Base-by-base conservation (phyloP, 2,888 invertebrate genomes). In the Amphipyra tragopoginis region DNA sequence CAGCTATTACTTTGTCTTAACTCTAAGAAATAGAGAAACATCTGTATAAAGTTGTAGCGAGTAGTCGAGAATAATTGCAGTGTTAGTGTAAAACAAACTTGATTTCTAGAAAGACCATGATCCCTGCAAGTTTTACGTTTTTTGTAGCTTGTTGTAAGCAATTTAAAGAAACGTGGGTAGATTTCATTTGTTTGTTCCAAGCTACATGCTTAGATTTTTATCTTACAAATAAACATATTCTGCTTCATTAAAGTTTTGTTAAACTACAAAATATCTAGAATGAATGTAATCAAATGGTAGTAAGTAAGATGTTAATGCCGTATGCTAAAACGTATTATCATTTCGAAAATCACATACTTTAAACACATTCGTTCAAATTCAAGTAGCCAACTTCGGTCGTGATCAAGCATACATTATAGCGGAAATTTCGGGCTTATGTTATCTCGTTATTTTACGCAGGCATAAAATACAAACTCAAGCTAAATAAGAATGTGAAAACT, bases 91-190 rank as follows among this genome's bases (percentile, higher is more conserved):
- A 53, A 72, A 61, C 39, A n/a, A 45, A 54, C 53, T 57, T 51
- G 36, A 56, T 67, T 36, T 57, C 39, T 47, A 40, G 29, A 51
- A 68, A 43, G 74, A 54, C 74, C 56, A 48, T 68, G 74, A 73
- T 69, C 73, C 26, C 67, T 11, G 43, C 42, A 33, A 55, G 40
- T 10, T 60, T 13, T 11, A 40, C 26, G 14, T 50, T 57, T 61
- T 68, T 70, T 54, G 50, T 62, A 40, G 44, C 33, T 45, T 26
- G 33, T 44, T 58, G 54, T 67, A 53, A 52, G 53, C 14, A 67
- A 50, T 29, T 4, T 7, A 29, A 5, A 29, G 29, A n/a, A n/a
- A 47, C 53, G 50, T 67, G 68, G 62, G 52, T 61, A 49, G 44
- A 55, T 43, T 49, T 7, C 29, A 29, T 29, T 29, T 29, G 29